These are phyloP conservation scores for Oncorhynchus keta DNA, from an alignment of 2,113 vertebrate species.

Conservation along the genomic window DNA sequence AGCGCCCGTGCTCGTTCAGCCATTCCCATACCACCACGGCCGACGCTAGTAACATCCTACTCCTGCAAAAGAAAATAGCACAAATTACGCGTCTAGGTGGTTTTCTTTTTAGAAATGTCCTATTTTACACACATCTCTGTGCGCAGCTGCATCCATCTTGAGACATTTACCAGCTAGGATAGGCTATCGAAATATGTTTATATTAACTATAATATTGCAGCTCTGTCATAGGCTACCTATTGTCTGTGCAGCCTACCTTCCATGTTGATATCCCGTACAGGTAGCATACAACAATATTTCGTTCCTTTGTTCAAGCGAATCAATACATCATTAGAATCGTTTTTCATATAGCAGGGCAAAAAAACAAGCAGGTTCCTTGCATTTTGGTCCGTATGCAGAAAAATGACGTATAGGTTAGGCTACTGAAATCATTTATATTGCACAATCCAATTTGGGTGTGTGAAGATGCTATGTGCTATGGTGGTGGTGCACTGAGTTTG, in stretches of 20 bases:
- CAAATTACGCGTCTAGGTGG: not conserved
- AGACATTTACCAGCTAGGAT: constrained; percentile 33
- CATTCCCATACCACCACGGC: constrained; percentile 97
- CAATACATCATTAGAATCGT: not conserved
- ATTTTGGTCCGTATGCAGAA: constrained; percentile 73
- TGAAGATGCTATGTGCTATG: constrained; percentile 42
- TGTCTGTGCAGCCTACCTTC: constrained; percentile 59
- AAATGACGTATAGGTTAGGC: constrained; percentile 62
- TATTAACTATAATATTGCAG: not conserved
- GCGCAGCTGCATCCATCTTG: constrained; percentile 71
- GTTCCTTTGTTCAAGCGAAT: constrained; percentile 19
- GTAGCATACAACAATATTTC: constrained; percentile 28
- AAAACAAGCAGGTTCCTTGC: constrained; percentile 51
- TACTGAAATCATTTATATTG: constrained; percentile 62
- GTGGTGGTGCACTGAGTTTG: not conserved
- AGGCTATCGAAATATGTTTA: constrained; percentile 21
- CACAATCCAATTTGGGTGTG: constrained; percentile 68
- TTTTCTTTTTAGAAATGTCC: not conserved
- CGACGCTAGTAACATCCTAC: constrained; percentile 88
- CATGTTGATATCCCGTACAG: constrained; percentile 54
- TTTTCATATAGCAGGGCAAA: constrained; percentile 1
- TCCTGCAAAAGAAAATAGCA: constrained; percentile 47
- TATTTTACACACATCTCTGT: constrained; percentile 43
- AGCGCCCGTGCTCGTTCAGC: constrained; percentile 97
- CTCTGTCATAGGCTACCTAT: constrained; percentile 22